These are phyloP conservation scores for Eristalis arbustorum DNA, from an alignment of 2,888 invertebrate genomes.

Conservation along the genomic window DNA sequence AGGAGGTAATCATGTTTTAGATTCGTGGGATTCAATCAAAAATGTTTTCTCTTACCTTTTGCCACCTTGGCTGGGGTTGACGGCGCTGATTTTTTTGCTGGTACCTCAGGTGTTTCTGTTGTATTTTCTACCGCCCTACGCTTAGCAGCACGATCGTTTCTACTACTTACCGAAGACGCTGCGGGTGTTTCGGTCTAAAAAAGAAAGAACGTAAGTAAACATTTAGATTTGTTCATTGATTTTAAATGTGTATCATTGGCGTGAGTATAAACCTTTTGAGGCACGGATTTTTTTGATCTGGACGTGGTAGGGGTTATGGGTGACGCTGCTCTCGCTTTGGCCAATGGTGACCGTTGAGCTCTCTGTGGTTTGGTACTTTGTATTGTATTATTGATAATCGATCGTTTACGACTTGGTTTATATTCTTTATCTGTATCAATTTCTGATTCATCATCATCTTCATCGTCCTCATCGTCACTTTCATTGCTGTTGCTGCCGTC, in stretches of 20 bases:
- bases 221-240: neutral
- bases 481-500: conserved; percentile 35
- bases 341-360: conserved; percentile 75
- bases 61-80: conserved; percentile 46
- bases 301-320: conserved; percentile 74
- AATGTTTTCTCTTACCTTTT: conserved; percentile 66
- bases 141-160: conserved; percentile 74
- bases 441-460: conserved; percentile 70
- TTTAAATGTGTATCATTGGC: neutral
- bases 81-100: conserved; percentile 65
- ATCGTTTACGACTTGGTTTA: conserved; percentile 74
- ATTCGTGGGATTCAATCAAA: neutral
- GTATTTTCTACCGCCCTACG: conserved; percentile 71
- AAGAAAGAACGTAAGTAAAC: conserved; percentile 3
- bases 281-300: conserved; percentile 73
- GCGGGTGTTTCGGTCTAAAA: conserved; percentile 56
- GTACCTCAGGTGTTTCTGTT: conserved; percentile 54
- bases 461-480: conserved; percentile 70
- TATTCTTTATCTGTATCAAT: conserved; percentile 74
- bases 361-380: conserved; percentile 71
- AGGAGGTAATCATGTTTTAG: neutral
- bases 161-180: conserved; percentile 72
- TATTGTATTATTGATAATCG: conserved; percentile 50
- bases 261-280: conserved; percentile 72
- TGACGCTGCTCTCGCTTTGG: conserved; percentile 75